Conservation (phyloP, 2,888 invertebrate species). For the Chironomus tentans region DNA sequence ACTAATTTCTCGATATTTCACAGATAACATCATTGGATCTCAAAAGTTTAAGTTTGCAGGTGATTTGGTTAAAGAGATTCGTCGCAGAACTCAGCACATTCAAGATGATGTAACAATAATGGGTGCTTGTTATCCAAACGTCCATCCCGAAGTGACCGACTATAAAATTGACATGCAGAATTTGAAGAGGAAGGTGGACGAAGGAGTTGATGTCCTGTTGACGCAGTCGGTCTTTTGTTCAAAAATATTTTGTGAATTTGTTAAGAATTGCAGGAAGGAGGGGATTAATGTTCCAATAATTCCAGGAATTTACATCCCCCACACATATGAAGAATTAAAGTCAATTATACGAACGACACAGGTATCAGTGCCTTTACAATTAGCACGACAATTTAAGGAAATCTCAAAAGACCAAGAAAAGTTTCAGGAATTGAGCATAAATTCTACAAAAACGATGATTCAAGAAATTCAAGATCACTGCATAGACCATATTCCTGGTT, state of each 20-base stretch:
- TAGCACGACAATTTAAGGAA: not conserved
- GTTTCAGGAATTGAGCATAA: not conserved
- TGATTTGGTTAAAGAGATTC: not conserved
- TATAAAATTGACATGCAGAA: not conserved
- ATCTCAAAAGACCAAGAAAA: not conserved
- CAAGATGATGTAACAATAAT: not conserved
- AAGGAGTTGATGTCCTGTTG: not conserved
- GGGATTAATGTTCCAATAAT: not conserved
- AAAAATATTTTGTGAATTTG: not conserved
- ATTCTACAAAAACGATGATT: not conserved
- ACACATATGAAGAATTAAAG: not conserved
- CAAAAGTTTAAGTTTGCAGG: conserved; percentile 6
- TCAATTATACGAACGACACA: not conserved
- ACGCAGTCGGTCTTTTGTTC: not conserved
- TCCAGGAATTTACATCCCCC: not conserved
- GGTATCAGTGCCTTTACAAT: not conserved
- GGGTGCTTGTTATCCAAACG: not conserved
- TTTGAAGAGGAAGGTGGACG: not conserved
- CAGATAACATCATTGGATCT: not conserved
- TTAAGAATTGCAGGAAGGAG: not conserved
- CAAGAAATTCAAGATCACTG: not conserved
- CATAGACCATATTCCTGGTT: not conserved
- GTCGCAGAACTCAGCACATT: not conserved
- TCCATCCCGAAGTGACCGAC: not conserved
- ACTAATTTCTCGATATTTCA: not conserved